A percentile compares a stretch with the other conserved stretches of the same genome.
These are phyloP conservation scores for Ditylenchus dipsaci DNA, from an alignment of 1,140 invertebrate genomes.

Conservation along the genomic window DNA sequence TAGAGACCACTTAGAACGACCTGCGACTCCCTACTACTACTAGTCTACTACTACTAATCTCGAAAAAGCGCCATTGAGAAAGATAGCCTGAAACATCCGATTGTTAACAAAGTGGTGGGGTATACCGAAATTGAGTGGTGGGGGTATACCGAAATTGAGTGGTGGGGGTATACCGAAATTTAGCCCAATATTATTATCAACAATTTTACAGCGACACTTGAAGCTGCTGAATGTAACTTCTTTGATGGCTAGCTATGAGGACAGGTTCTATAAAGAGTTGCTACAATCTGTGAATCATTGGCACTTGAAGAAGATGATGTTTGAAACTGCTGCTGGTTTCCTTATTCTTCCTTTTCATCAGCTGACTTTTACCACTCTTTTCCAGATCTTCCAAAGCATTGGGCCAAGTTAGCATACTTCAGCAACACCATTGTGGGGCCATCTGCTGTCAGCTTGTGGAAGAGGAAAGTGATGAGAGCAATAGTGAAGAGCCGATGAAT, in stretches of 20 bases:
- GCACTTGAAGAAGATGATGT: not conserved
- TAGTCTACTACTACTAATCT: too few species aligned
- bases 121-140: too few species aligned
- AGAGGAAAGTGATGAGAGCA: constrained; percentile 75
- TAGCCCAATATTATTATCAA: too few species aligned
- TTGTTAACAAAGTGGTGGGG: too few species aligned
- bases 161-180: too few species aligned
- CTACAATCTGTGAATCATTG: not conserved
- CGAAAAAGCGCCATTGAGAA: too few species aligned
- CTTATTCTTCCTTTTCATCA: not conserved
- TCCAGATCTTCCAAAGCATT: not conserved
- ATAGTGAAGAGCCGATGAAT: not conserved
- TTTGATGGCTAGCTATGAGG: not conserved
- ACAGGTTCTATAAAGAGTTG: not conserved
- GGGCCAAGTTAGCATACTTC: constrained; percentile 93
- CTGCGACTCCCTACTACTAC: too few species aligned
- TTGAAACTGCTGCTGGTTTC: not conserved
- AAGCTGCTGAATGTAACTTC: not conserved
- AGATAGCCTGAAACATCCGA: too few species aligned
- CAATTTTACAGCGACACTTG: not conserved
- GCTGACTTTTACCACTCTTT: not conserved
- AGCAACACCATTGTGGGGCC: constrained; percentile 98
- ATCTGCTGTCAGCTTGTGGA: constrained; percentile 95
- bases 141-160: too few species aligned
- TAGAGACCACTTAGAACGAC: too few species aligned